Evolutionary conservation across 2,797 vertebrate species (phyloP).

Genomic region (Ctenochaetus hawaiiensis): DNA sequence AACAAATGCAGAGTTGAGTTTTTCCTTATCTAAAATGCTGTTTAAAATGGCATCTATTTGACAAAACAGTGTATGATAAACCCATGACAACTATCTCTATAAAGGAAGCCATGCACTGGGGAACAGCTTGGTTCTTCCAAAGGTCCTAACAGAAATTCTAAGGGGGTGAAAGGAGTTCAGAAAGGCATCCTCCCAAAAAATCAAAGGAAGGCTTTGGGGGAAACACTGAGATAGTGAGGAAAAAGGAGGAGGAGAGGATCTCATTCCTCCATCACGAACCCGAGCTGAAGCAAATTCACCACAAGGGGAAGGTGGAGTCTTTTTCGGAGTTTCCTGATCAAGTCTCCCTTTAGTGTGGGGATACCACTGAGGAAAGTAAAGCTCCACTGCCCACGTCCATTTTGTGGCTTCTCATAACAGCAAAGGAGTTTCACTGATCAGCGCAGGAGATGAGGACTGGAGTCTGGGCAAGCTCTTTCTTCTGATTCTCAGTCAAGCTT

Average conservation of each 20-base stretch:
- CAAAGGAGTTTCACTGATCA: slow-evolving; percentile 92
- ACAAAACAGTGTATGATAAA: slow-evolving; percentile 65
- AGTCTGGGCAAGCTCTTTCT: slow-evolving; percentile 95
- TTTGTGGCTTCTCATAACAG: slow-evolving; percentile 58
- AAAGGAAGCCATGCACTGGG: slow-evolving; percentile 85
- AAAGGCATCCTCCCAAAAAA: slow-evolving; percentile 72
- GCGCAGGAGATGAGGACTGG: slow-evolving; percentile 99
- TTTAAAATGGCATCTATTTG: slow-evolving; percentile 85
- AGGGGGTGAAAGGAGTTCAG: slow-evolving; percentile 50
- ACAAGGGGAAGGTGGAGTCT: slow-evolving; percentile 52
- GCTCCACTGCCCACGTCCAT: slow-evolving; percentile 83
- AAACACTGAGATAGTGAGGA: slow-evolving; percentile 75
- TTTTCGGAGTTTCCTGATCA: slow-evolving; percentile 77
- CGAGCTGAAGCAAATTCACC: slow-evolving; percentile 70
- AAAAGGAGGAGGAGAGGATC: slow-evolving; percentile 47
- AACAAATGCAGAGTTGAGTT: slow-evolving; percentile 63
- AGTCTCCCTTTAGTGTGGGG: slow-evolving; percentile 84
- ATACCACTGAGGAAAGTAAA: slow-evolving; percentile 89
- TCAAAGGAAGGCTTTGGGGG: slow-evolving; percentile 70
- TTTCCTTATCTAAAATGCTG: slow-evolving; percentile 64
- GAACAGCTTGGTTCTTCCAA: slow-evolving; percentile 83
- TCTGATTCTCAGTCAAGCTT: slow-evolving; percentile 91
- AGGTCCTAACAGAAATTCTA: slow-evolving; percentile 79
- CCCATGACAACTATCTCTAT: slow-evolving; percentile 68
- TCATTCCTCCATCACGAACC: slow-evolving; percentile 55